Evolutionary conservation across 2,797 vertebrate genomes (phyloP), one percentile per base, ranked within the genome.

Genomic region (Pangasius larnaudii): DNA sequence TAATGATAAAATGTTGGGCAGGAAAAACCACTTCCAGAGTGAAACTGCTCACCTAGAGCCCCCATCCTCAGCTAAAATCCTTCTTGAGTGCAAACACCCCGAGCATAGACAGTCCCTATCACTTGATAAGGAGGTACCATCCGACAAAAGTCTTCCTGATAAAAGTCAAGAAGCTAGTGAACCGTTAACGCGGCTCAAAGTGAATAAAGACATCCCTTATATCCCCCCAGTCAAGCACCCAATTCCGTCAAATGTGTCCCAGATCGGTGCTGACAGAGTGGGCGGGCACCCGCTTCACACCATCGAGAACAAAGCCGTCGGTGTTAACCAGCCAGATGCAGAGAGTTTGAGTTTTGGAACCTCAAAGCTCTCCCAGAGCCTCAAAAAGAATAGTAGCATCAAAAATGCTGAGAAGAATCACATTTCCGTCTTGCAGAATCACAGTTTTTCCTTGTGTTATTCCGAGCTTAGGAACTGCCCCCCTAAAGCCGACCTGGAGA

Each of bases 151-250:
- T 94, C 97, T 98, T 74, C 95, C 97, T 80, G 95, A 97, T 91
- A 97, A 97, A 91, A 95, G 88, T 89, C 92, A 94, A 91, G 97
- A 97, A 92, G 93, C 95, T 93, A 95, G 93, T 93, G 94, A 97
- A 93, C 97, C 97, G 93, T 97, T 96, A 92, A 96, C 96, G 86
- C 95, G 97, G 77, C 95, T 97, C 91, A 96, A 96, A 94, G 95
- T 98, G 89, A 96, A 96, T 93, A 98, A 98, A 93, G 97, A 99
- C 94, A 97, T 96, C 89, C 95, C 96, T 86, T 98, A 98, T 89
- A 97, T 96, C 84, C 95, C 92, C 0, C 95, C 96, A 86, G 91
- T 98, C 80, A 99, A 98, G 90, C 98, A 97, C 89, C 96, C 97
- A 39, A 95, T 97, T 90, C 93, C 96, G 74, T 97, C 93, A 91